phyloP scores from a whole-genome alignment of 2,888 invertebrate genomes.

The Allacma fusca region DNA sequence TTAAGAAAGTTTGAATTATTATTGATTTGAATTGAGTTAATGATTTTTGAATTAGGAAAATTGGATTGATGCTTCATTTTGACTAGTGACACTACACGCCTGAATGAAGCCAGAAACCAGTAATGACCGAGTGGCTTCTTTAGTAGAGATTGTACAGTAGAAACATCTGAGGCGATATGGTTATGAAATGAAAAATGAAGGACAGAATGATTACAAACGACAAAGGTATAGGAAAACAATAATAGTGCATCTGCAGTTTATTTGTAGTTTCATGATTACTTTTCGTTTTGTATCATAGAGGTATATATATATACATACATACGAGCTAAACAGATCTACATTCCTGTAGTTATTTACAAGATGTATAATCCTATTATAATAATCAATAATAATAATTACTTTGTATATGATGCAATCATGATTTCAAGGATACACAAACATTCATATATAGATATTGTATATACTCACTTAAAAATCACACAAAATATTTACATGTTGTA shows the following conservation, averaged over 20 bases:
- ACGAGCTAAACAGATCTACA: conserved; percentile 38
- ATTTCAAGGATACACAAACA: conserved; percentile 27
- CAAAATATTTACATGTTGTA: conserved; percentile 32
- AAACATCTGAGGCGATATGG: too few species aligned
- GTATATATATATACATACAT: conserved; percentile 25
- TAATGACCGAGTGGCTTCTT: too few species aligned
- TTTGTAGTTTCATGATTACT: conserved; percentile 33
- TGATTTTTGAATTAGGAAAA: too few species aligned
- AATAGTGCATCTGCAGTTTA: conserved; percentile 52
- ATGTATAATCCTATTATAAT: conserved; percentile 11
- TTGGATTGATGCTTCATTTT: too few species aligned
- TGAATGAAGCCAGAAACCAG: too few species aligned
- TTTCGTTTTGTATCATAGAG: conserved; percentile 38
- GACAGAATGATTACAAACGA: background rate
- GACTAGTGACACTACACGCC: too few species aligned
- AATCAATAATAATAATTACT: conserved; percentile 34
- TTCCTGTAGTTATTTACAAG: conserved; percentile 27
- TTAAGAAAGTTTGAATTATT: too few species aligned
- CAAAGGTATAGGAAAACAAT: conserved; percentile 40
- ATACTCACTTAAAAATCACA: conserved; percentile 24
- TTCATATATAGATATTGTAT: conserved; percentile 25
- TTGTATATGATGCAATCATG: conserved; percentile 34
- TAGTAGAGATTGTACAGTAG: too few species aligned
- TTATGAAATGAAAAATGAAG: background rate
- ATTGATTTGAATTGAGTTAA: too few species aligned